phyloP scores from a whole-genome alignment of 2,113 vertebrate species.

The Pelmatolapia mariae region DNA sequence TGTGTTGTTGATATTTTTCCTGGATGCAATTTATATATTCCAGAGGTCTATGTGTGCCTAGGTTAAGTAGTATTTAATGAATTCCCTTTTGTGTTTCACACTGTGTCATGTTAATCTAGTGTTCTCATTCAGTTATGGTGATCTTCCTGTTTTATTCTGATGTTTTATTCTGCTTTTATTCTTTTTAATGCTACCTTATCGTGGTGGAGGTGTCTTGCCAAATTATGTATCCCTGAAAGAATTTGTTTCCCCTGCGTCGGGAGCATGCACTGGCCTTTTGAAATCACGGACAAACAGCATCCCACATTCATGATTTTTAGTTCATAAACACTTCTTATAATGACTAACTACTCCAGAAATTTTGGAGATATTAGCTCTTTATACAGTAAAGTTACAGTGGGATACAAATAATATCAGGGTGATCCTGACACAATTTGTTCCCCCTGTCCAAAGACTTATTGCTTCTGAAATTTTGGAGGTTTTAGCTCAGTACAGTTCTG shows the following conservation, averaged over 20 bases:
- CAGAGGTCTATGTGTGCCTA: not conserved
- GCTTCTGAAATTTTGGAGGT: not conserved
- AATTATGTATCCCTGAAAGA: not conserved
- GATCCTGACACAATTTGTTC: not conserved
- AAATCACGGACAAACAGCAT: not conserved
- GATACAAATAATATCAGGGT: not conserved
- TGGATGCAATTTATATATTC: not conserved
- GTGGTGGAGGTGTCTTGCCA: not conserved
- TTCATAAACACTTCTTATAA: not conserved
- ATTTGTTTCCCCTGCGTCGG: not conserved
- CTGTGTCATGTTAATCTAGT: not conserved
- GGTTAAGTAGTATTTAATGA: not conserved
- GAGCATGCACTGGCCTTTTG: not conserved
- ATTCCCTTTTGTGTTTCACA: not conserved
- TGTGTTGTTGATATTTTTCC: not conserved
- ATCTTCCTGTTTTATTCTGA: not conserved
- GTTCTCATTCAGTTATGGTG: not conserved
- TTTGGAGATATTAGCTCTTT: not conserved
- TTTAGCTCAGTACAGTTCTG: not conserved
- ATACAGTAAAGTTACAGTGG: not conserved
- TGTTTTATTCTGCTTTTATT: not conserved
- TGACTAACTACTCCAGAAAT: not conserved
- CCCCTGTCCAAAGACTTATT: not conserved
- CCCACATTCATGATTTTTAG: not conserved
- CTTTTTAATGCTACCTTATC: not conserved